Conservation (phyloP, 2,888 invertebrate species). For the Pyrgus malvae region DNA sequence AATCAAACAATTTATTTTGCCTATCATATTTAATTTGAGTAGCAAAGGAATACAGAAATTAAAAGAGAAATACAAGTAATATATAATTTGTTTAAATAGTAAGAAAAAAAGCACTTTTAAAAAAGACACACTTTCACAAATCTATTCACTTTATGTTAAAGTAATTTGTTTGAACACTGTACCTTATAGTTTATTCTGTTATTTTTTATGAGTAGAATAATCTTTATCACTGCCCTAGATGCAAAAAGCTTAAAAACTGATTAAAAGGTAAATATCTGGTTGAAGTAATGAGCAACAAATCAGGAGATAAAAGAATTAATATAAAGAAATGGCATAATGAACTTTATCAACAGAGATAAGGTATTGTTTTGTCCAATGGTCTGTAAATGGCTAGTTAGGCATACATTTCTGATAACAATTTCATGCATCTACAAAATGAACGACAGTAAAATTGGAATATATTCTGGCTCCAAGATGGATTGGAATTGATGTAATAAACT, state of each 20-base stretch:
- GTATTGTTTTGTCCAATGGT: neutral
- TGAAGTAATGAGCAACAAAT: neutral
- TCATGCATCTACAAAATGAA: neutral
- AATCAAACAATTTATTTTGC: too few relatives aligned
- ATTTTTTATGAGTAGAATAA: slow-evolving; percentile 3
- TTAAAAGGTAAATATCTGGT: neutral
- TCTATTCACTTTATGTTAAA: too few relatives aligned
- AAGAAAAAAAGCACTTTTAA: too few relatives aligned
- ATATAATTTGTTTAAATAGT: too few relatives aligned
- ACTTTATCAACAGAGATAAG: slow-evolving; percentile 17
- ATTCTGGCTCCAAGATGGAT: too few relatives aligned
- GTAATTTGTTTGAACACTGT: too few relatives aligned
- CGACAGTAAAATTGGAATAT: neutral
- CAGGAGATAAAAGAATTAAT: slow-evolving; percentile 12
- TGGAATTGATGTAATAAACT: too few relatives aligned
- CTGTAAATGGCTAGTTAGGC: neutral
- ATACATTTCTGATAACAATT: neutral
- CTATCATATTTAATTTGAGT: too few relatives aligned
- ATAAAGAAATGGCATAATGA: slow-evolving; percentile 2
- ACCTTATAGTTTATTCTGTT: too few relatives aligned
- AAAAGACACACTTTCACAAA: too few relatives aligned
- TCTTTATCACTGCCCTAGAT: slow-evolving; percentile 10
- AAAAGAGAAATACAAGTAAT: too few relatives aligned
- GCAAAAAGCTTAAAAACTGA: neutral
- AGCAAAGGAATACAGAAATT: too few relatives aligned